Evolutionary conservation across 2,888 invertebrate species (phyloP).

Genomic region (Halocaridina rubra): DNA sequence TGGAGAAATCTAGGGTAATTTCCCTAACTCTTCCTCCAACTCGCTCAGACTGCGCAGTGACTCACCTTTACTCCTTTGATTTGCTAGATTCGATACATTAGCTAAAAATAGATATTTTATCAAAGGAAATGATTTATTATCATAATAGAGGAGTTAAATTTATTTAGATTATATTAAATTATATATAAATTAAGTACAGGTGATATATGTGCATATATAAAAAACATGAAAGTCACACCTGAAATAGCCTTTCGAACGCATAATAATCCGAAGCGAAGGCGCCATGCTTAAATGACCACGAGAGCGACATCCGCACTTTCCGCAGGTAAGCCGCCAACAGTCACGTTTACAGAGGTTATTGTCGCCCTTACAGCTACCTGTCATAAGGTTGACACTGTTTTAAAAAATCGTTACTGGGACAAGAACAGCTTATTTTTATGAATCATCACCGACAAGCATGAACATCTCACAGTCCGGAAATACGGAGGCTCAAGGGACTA

Average conservation of each 20-base stretch:
- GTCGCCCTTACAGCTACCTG: not conserved
- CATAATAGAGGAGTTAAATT: no score
- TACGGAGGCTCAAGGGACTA: not conserved
- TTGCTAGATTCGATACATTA: not conserved
- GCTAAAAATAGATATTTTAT: not conserved
- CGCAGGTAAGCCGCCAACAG: no score
- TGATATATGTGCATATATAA: no score
- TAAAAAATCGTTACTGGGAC: not conserved
- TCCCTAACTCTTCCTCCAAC: not conserved
- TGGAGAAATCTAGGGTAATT: not conserved
- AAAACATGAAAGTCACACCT: no score
- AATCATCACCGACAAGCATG: conserved; percentile 21
- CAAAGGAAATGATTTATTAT: not conserved
- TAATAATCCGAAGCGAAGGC: not conserved
- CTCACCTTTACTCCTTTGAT: conserved; percentile 25
- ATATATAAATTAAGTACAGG: no score
- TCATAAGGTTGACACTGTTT: not conserved
- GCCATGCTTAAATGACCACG: conserved; percentile 49
- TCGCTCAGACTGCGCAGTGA: conserved; percentile 29
- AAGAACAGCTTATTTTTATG: conserved; percentile 10
- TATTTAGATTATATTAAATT: no score
- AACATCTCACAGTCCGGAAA: conserved; percentile 12
- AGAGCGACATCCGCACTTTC: conserved; percentile 24
- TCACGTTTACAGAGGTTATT: not conserved
- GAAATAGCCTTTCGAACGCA: not conserved